Evolutionary conservation across 1,140 invertebrate species (phyloP).

Genomic region (Zaprionus africanus): DNA sequence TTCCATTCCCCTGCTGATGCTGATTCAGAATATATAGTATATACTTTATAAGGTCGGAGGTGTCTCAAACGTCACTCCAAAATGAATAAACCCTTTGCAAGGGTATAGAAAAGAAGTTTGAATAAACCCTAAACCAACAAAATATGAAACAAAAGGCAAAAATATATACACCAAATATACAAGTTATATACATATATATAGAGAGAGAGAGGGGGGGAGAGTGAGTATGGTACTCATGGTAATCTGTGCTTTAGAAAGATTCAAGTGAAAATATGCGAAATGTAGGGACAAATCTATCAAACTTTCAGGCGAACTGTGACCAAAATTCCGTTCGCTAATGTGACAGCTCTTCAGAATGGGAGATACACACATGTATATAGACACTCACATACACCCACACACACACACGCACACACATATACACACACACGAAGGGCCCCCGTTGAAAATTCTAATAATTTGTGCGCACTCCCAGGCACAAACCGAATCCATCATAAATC

Average conservation of each 20-base stretch:
- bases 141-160: slow-evolving; percentile 19
- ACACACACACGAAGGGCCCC: background rate
- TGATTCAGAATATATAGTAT: no score
- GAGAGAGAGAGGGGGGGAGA: no score
- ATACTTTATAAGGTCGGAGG: no score
- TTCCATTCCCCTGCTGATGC: no score
- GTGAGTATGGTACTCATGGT: background rate
- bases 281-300: slow-evolving; percentile 1
- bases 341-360: background rate
- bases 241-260: slow-evolving; percentile 18
- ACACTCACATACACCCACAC: background rate
- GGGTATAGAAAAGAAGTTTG: slow-evolving; percentile 68
- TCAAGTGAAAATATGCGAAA: background rate
- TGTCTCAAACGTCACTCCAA: no score
- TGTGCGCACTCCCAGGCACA: slow-evolving; percentile 80
- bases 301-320: background rate
- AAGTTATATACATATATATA: no score
- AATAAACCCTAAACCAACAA: slow-evolving; percentile 34
- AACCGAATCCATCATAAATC: slow-evolving; percentile 84
- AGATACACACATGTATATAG: background rate
- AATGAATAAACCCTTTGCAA: no score
- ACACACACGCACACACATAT: background rate
- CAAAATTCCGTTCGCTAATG: background rate
- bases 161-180: background rate
- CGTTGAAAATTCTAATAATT: slow-evolving; percentile 76